Base-by-base conservation (phyloP, 2,797 vertebrate genomes). In the Poecilia picta region DNA sequence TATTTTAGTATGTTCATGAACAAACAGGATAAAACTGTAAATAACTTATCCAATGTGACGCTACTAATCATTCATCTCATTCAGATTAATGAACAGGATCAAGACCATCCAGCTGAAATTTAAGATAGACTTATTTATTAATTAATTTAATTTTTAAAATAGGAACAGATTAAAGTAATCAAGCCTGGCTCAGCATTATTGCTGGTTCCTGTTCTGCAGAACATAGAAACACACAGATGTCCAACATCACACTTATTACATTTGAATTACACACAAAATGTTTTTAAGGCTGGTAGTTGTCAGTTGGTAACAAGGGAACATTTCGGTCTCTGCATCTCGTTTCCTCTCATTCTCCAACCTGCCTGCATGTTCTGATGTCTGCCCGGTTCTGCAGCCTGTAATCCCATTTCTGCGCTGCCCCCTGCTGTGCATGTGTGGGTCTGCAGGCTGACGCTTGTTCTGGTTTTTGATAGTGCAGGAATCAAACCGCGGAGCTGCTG, bases 401-500 rank as follows among this genome's bases (percentile, higher is more conserved):
- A 70, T 85, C 72, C 13, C 64, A 23, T 59, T 49, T 55, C 74
- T 39, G 66, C 15, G 13, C 75, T 75, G 80, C 68, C 47, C 57
- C 55, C 76, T 62, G 75, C 64, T 36, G 1, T 71, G 20, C 74
- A 39, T 31, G 8, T 33, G 73, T 74, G 11, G 70, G 77, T 80
- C 64, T 72, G 75, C 12, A 75, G 57, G 57, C 75, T 68, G 68
- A 78, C 18, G 15, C 20, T 53, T 53, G 49, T 73, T 75, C 75
- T 76, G 71, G 71, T 80, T 86, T 87, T 78, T 89, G 84, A 87
- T 88, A 87, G 79, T 20, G 77, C 83, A 79, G 88, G 51, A 87
- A 88, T 81, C 76, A 90, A 84, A 88, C 76, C 28, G 2, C 7
- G 82, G 78, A 86, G 84, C 76, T 83, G 83, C 78, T 83, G 80